Evolutionary conservation across 2,888 invertebrate species (phyloP).

Genomic region (Pachymerium ferrugineum): DNA sequence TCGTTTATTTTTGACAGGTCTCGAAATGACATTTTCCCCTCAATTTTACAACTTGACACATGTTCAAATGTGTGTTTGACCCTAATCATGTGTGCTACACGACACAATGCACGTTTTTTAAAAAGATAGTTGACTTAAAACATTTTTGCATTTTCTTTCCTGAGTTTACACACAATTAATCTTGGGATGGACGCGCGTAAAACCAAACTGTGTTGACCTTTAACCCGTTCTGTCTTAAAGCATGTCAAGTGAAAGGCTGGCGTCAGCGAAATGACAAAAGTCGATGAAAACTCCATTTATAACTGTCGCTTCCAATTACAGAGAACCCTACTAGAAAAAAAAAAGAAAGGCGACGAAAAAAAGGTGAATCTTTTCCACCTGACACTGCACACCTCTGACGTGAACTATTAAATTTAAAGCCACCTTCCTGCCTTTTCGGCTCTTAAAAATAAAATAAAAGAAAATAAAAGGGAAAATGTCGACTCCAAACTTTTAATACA

Average conservation of each 20-base stretch:
- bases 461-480: neutral
- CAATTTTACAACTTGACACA: conserved; percentile 16
- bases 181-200: neutral
- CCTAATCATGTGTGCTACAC: neutral
- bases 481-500: conserved; percentile 9
- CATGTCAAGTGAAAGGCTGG: conserved; percentile 5
- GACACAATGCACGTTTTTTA: too few relatives aligned
- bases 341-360: neutral
- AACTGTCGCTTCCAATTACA: conserved; percentile 25
- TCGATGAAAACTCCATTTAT: conserved; percentile 27
- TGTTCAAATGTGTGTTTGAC: conserved; percentile 7
- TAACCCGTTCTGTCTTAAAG: neutral
- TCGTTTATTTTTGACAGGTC: conserved; percentile 17
- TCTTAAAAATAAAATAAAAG: neutral
- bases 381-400: conserved; percentile 11
- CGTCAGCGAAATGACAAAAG: conserved; percentile 20
- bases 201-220: conserved; percentile 1
- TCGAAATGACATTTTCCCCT: conserved; percentile 19
- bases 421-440: neutral
- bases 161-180: neutral
- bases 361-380: neutral
- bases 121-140: neutral
- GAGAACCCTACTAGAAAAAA: conserved; percentile 18
- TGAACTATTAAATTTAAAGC: conserved; percentile 17
- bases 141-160: neutral